Conservation (phyloP, 2,888 invertebrate genomes). For the Calameuta pallipes region DNA sequence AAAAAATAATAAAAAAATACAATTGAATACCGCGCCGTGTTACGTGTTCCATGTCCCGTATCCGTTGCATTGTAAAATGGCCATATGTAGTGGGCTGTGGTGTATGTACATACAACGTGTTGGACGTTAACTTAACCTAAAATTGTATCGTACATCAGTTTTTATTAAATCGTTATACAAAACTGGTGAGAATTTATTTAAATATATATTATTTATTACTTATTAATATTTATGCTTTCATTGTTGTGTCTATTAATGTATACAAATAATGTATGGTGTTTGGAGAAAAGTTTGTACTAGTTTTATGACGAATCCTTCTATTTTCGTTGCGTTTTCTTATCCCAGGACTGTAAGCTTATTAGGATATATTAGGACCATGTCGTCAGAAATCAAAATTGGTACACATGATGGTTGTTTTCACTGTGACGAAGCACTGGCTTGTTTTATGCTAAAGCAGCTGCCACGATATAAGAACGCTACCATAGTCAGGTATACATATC, state of each 20-base stretch:
- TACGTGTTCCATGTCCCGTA: too few species aligned
- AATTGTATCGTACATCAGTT: background rate
- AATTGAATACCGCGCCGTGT: too few species aligned
- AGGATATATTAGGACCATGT: conserved; percentile 27
- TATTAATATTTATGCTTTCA: background rate
- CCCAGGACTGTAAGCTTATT: background rate
- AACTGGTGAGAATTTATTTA: background rate
- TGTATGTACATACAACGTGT: background rate
- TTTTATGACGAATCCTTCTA: background rate
- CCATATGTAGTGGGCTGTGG: too few species aligned
- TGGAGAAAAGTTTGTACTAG: background rate
- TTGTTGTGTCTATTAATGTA: background rate
- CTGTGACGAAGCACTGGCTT: conserved; percentile 95
- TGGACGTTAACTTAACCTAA: background rate
- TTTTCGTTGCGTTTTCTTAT: background rate
- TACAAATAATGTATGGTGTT: background rate
- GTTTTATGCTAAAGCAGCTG: conserved; percentile 86
- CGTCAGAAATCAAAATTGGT: conserved; percentile 70
- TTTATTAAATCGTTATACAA: background rate
- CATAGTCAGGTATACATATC: conserved; percentile 71
- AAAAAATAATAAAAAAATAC: too few species aligned
- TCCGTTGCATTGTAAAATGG: too few species aligned
- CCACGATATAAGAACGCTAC: conserved; percentile 84
- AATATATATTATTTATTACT: background rate
- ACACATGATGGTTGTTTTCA: conserved; percentile 89